phyloP scores from a whole-genome alignment of 2,113 vertebrate genomes.

The Rhadina sibilatrix region DNA sequence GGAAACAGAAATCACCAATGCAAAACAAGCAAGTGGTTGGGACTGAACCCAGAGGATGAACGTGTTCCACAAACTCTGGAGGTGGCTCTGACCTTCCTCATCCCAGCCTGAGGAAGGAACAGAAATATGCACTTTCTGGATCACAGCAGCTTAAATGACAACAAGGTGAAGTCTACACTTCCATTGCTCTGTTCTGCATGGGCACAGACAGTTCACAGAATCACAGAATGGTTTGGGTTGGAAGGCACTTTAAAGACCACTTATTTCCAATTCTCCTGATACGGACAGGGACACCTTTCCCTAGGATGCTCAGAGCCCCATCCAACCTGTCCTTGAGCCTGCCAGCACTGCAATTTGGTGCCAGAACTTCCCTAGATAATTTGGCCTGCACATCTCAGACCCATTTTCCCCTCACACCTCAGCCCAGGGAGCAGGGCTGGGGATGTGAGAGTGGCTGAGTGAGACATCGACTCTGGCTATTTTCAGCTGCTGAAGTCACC shows the following conservation, averaged over 20 bases:
- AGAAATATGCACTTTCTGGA: neutral
- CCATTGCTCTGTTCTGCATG: neutral
- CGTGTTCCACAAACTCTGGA: neutral
- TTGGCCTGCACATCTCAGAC: neutral
- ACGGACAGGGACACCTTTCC: neutral
- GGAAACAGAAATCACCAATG: neutral
- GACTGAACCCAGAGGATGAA: neutral
- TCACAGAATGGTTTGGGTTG: neutral
- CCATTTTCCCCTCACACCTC: neutral
- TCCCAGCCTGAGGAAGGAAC: neutral
- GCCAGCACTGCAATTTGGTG: neutral
- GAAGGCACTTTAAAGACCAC: neutral
- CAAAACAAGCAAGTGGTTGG: neutral
- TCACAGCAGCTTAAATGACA: neutral
- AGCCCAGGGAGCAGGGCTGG: neutral
- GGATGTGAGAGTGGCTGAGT: neutral
- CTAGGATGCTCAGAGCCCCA: neutral
- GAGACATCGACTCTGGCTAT: neutral
- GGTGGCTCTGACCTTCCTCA: neutral
- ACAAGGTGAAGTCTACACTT: neutral
- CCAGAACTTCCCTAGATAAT: neutral
- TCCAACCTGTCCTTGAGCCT: neutral
- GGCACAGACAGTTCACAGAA: neutral
- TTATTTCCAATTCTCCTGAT: neutral
- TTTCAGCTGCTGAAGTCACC: conserved; percentile 52